phyloP scores from a whole-genome alignment of 2,113 vertebrate species.

The Camelus bactrianus region DNA sequence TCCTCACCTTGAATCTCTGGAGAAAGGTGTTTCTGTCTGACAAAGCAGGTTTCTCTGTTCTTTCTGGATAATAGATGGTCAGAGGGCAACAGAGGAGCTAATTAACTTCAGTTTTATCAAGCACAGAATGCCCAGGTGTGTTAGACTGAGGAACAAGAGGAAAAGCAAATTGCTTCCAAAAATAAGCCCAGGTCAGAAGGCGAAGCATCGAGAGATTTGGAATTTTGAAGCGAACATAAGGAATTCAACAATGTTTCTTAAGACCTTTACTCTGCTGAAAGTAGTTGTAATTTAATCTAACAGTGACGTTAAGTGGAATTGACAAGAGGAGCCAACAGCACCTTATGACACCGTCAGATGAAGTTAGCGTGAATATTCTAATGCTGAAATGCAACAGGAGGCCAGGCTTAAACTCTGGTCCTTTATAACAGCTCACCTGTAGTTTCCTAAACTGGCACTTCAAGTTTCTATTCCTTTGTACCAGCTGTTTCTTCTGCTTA shows the following conservation, averaged over 20 bases:
- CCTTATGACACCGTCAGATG: not conserved
- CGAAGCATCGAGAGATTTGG: not conserved
- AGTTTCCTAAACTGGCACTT: not conserved
- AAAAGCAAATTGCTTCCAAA: constrained; percentile 60
- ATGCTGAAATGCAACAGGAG: not conserved
- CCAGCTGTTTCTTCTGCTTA: not conserved
- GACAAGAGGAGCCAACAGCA: not conserved
- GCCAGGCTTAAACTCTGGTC: not conserved
- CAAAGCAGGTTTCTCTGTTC: constrained; percentile 14
- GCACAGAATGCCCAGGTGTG: constrained; percentile 50
- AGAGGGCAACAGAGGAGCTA: constrained; percentile 65
- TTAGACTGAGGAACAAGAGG: constrained; percentile 62
- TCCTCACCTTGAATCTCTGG: constrained; percentile 23
- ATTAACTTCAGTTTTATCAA: constrained; percentile 74
- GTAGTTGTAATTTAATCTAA: not conserved
- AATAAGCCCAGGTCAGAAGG: constrained; percentile 51
- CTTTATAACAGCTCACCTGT: not conserved
- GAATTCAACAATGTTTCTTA: not conserved
- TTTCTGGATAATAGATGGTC: constrained; percentile 75
- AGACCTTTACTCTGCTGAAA: not conserved
- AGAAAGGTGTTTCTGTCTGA: not conserved
- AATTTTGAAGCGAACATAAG: not conserved
- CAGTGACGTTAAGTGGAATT: not conserved
- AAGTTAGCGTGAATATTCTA: not conserved
- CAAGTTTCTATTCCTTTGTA: not conserved